A percentile compares a stretch with the other conserved stretches of the same genome.
phyloP scores from a whole-genome alignment of 2,113 vertebrate genomes.

The Periophthalmus modestus region DNA sequence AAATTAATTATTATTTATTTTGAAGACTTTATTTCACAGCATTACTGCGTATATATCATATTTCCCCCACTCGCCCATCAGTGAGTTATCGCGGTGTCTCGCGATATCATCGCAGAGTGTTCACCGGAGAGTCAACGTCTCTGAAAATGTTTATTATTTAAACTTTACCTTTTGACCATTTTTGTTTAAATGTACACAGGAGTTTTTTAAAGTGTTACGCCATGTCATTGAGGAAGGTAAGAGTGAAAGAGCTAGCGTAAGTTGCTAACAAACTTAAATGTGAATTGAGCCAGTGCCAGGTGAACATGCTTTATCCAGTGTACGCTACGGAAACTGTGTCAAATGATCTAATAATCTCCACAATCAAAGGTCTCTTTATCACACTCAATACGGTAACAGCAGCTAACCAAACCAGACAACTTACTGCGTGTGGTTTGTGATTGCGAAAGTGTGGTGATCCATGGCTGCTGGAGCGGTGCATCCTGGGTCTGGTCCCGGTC shows the following conservation, averaged over 20 bases:
- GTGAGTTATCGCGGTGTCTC: background rate
- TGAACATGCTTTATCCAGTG: background rate
- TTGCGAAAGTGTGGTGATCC: constrained; percentile 1
- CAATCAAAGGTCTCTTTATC: background rate
- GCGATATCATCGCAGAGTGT: background rate
- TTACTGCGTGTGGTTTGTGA: background rate
- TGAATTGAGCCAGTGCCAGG: background rate
- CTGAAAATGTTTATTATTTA: background rate
- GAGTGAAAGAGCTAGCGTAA: constrained; percentile 21
- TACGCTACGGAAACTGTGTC: background rate
- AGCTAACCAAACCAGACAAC: background rate
- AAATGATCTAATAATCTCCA: background rate
- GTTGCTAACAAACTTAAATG: constrained; percentile 4
- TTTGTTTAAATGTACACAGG: background rate
- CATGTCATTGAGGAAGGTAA: constrained; percentile 69
- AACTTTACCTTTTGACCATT: background rate
- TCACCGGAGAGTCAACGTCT: too few species aligned
- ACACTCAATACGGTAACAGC: background rate
- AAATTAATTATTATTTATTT: background rate
- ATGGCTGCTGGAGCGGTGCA: background rate
- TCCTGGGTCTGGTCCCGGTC: too few species aligned
- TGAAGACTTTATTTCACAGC: background rate
- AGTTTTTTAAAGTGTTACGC: background rate
- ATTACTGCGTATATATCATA: background rate
- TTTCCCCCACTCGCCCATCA: background rate